Evolutionary conservation across 2,113 vertebrate genomes (phyloP), one percentile per base, ranked within the genome.

Genomic region (Callionymus lyra): DNA sequence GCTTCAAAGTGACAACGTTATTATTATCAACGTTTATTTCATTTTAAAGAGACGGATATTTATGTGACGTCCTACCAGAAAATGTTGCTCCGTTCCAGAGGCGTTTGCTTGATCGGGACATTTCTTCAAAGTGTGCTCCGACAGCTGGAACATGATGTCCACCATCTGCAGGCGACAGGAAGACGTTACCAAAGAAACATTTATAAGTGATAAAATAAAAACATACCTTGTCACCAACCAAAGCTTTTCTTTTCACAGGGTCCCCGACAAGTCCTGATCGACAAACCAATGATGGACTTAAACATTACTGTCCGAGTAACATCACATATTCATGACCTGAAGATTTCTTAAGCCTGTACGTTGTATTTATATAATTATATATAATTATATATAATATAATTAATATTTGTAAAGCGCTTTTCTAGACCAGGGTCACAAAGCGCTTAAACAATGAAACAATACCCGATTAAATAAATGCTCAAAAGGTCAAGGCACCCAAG

Each of bases 31-130:
- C n/a, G n/a, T 4, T 5, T 4, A 27, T 8, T 27, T 4, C 4
- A 27, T 27, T 27, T 5, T 27, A 4, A 27, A 27, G 21, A 27
- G 21, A 27, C 4, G 21, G 4, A 27, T 40, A 4, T 38, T 14
- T 10, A n/a, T 1, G 1, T 8, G 9, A 9, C 12, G 21, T 0
- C 21, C 9, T 82, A 96, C 94, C 80, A 94, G 90, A 53, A 97
- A 97, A 70, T 96, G 91, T 11, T 97, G 92, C 65, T 95, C 95
- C 92, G 96, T 90, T n/a, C n/a, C 32, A 94, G 84, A 57, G 96
- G 94, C 90, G 70, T 91, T 98, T 0, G 94, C 95, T 58, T 97
- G 93, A 32, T 97, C 94, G 6, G 94, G 93, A 71, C 92, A 95
- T 53, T 91, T 98, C 76, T 88, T 98, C 71, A 98, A 41, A 47